These are phyloP conservation scores for Xestia sexstrigata DNA, from an alignment of 2,888 invertebrate genomes.

Conservation along the genomic window DNA sequence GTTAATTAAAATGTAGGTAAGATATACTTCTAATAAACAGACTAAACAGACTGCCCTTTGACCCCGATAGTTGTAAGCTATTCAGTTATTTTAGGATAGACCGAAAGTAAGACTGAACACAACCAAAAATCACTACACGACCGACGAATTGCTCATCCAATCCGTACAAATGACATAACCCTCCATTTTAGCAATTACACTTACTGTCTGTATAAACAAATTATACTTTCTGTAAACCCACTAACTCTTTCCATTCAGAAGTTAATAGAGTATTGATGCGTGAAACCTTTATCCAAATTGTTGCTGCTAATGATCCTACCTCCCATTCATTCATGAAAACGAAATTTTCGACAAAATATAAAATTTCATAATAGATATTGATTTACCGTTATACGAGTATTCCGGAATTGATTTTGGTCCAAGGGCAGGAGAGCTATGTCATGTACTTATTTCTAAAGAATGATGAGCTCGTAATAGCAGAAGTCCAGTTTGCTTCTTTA, in stretches of 20 bases:
- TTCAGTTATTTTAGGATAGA: background rate
- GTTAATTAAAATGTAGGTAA: too few species aligned
- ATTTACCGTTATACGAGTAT: slow-evolving; percentile 22
- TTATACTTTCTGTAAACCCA: slow-evolving; percentile 40
- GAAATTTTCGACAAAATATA: slow-evolving; percentile 40
- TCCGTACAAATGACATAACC: slow-evolving; percentile 18
- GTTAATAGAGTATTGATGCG: slow-evolving; percentile 66
- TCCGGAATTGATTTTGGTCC: slow-evolving; percentile 16
- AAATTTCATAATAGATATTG: slow-evolving; percentile 39
- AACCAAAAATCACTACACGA: background rate
- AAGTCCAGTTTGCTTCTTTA: background rate
- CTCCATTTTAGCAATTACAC: slow-evolving; percentile 46
- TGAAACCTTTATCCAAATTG: slow-evolving; percentile 69
- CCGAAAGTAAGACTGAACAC: background rate
- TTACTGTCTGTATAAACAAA: slow-evolving; percentile 14
- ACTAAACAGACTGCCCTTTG: background rate
- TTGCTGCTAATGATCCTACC: slow-evolving; percentile 49
- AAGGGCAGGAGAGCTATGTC: slow-evolving; percentile 14
- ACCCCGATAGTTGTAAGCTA: background rate
- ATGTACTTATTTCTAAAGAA: background rate
- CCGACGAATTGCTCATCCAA: background rate
- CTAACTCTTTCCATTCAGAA: slow-evolving; percentile 52
- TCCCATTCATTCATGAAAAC: slow-evolving; percentile 50
- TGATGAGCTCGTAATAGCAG: background rate
- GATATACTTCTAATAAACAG: too few species aligned